Conservation (phyloP, 2,888 invertebrate genomes). For the Phengaris alcon region DNA sequence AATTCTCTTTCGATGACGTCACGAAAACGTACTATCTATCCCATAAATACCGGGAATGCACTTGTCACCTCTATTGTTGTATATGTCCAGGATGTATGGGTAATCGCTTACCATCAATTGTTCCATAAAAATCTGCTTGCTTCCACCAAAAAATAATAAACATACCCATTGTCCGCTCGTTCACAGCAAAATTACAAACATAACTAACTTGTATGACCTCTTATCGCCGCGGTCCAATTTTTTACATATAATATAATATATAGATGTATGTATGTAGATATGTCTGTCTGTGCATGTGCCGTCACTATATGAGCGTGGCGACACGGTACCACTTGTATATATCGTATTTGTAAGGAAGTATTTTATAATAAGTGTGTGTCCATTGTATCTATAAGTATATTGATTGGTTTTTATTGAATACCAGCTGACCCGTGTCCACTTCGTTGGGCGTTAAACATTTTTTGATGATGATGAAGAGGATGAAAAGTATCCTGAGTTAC, state of each 20-base stretch:
- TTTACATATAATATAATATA: background rate
- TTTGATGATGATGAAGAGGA: no score
- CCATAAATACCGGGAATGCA: no score
- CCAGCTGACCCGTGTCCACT: no score
- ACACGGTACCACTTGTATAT: constrained; percentile 11
- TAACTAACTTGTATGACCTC: constrained; percentile 26
- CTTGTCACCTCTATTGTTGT: no score
- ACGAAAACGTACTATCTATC: no score
- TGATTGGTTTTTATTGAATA: background rate
- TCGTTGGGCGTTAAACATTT: no score
- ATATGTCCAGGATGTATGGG: no score
- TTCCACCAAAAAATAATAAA: background rate
- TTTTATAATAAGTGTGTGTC: background rate
- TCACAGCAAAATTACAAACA: constrained; percentile 21
- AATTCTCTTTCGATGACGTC: no score
- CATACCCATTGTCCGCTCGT: constrained; percentile 9
- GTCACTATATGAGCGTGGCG: background rate
- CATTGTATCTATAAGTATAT: background rate
- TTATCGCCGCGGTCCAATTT: constrained; percentile 31
- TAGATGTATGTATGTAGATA: constrained; percentile 1
- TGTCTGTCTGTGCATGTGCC: constrained; percentile 15
- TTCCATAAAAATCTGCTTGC: no score
- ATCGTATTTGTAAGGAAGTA: constrained; percentile 23
- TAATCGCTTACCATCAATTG: no score
- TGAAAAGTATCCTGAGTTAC: no score